Percentiles rank a stretch among this genome's conserved stretches.
Conservation (phyloP, 2,113 vertebrate genomes). For the Cyprinodon brontotheroides region DNA sequence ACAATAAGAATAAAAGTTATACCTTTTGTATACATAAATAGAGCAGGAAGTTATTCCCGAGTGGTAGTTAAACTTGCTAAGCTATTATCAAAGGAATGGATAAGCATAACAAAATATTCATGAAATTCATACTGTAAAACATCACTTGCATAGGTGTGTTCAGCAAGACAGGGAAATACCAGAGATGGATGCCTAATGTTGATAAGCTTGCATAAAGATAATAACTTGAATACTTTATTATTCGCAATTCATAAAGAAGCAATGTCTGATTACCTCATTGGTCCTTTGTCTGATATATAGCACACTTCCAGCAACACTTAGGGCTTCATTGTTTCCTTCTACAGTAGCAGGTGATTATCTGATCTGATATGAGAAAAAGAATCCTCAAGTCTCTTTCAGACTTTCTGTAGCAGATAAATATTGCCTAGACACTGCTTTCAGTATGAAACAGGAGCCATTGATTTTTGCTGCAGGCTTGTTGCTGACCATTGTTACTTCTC, state of each 20-base stretch:
- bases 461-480: constrained; percentile 21
- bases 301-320: constrained; percentile 20
- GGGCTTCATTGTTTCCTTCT: constrained; percentile 1
- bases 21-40: not conserved
- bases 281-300: constrained; percentile 40
- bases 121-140: not conserved
- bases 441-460: constrained; percentile 22
- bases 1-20: not conserved
- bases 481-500: constrained; percentile 6
- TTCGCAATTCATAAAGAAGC: not conserved
- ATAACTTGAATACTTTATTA: not conserved
- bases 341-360: constrained; percentile 44
- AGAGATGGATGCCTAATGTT: not conserved
- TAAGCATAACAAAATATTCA: not conserved
- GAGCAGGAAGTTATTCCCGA: not conserved
- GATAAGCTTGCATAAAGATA: not conserved
- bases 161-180: not conserved
- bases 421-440: constrained; percentile 16
- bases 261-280: constrained; percentile 37
- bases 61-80: not conserved
- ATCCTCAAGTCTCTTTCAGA: constrained; percentile 29
- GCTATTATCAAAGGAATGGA: not conserved
- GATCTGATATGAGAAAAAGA: constrained; percentile 43
- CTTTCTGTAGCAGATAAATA: constrained; percentile 50
- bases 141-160: not conserved